Percentiles rank a stretch among this genome's conserved stretches.
Evolutionary conservation across 2,113 vertebrate genomes (phyloP).

Genomic region (Drymodes brunneopygia): DNA sequence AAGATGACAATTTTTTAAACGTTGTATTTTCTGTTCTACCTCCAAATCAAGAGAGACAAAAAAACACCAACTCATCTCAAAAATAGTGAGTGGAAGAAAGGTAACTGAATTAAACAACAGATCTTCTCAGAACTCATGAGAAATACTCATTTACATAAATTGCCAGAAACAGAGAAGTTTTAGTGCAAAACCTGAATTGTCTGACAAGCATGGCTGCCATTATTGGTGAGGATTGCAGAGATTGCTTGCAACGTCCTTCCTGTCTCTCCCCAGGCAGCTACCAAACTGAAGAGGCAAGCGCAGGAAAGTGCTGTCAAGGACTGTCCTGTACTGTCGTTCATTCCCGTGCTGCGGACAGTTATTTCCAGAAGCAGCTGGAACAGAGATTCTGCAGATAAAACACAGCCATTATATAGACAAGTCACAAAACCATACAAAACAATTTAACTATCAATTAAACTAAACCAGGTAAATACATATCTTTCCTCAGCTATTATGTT

Average conservation of each 20-base stretch:
- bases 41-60: background rate
- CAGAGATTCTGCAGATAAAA: slow-evolving; percentile 85
- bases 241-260: slow-evolving; percentile 95
- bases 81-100: rapidly evolving
- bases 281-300: slow-evolving; percentile 97
- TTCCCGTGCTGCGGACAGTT: slow-evolving; percentile 92
- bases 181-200: slow-evolving; percentile 88
- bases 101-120: background rate
- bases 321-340: slow-evolving; percentile 94
- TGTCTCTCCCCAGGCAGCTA: slow-evolving; percentile 97
- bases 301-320: slow-evolving; percentile 94
- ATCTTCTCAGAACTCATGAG: background rate
- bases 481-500: background rate
- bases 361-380: slow-evolving; percentile 96
- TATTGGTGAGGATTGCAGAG: slow-evolving; percentile 97
- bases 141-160: background rate
- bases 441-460: background rate
- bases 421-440: background rate
- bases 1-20: background rate
- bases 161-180: background rate
- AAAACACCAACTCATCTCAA: background rate
- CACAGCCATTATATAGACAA: background rate
- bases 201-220: slow-evolving; percentile 98
- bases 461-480: background rate
- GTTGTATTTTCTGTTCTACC: background rate